Base-by-base conservation (phyloP, 2,797 vertebrate genomes). In the Bryconaethiops microstoma region DNA sequence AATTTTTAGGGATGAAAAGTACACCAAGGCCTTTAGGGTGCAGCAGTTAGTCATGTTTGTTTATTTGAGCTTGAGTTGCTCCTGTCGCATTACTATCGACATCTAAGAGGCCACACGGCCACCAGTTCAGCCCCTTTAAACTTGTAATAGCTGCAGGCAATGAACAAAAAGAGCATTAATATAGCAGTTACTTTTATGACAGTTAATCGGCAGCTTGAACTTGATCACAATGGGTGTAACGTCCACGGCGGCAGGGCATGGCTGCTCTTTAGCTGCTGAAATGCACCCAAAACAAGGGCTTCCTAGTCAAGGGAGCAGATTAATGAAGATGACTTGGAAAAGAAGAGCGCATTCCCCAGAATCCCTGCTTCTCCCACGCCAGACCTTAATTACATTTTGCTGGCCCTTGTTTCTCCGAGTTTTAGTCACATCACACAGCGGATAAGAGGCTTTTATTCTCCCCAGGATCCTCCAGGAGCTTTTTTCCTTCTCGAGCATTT, bases 261-360 rank as follows among this genome's bases (percentile, higher is more conserved):
- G 50, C 45, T 54, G 69, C 48, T 50, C 72, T 80, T 68, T 60
- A 16, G 12, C 45, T 57, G 73, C 68, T 76, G 6, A 62, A 74
- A 78, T 39, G 9, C 42, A 62, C 45, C 10, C 39, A 67, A 78
- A 78, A 72, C 21, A 42, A 14, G 1, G 29, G 14, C 4, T 52
- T 35, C 64, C 40, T 42, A 14, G 70, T 52, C 5, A 39, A 77
- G 57, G 60, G 50, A 57, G 77, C 45, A 59, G 68, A 80, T 83
- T 81, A 86, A 86, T 76, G 79, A 81, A 78, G 55, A 79, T 83
- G 68, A 81, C 45, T 77, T 17, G 17, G 67, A 68, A 80, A 68
- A 83, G 59, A n/a, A 69, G 59, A 75, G 64, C n/a, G 2, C 48
- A 62, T 59, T 69, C 73, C 67, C 73, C 40, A 23, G 0, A 45